These are phyloP conservation scores for Chironomus riparius DNA, from an alignment of 2,888 invertebrate genomes.

Conservation along the genomic window DNA sequence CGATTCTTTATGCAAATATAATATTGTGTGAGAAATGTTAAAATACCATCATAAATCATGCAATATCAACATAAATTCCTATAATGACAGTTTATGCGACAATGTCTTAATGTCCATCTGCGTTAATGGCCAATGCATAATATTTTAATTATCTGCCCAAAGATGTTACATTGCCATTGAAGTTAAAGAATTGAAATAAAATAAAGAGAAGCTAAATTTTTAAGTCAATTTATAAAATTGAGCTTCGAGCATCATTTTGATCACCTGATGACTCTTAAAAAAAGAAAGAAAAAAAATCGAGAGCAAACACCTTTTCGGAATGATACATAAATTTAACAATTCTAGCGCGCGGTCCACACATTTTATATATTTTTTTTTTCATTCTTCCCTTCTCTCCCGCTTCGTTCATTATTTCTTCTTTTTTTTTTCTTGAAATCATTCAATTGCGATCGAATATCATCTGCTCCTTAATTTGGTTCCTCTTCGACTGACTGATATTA, in stretches of 20 bases:
- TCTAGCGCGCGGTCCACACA: conserved; percentile 1
- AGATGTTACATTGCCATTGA: neutral
- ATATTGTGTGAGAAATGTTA: neutral
- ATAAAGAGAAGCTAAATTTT: neutral
- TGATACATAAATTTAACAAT: conserved; percentile 8
- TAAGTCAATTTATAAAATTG: neutral
- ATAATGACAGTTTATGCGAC: neutral
- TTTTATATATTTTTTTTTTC: neutral
- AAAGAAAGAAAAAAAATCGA: neutral
- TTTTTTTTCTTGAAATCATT: neutral
- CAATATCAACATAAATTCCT: neutral
- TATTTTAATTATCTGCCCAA: neutral
- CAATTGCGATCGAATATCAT: conserved; percentile 26
- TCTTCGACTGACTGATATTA: neutral
- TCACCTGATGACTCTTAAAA: conserved; percentile 3
- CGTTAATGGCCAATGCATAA: neutral
- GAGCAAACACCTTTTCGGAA: conserved; percentile 21
- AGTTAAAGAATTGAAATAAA: neutral
- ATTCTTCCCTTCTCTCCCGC: neutral
- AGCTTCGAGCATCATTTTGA: conserved; percentile 6
- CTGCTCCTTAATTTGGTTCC: conserved; percentile 21
- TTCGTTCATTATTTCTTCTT: neutral
- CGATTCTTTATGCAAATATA: neutral
- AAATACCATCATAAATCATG: neutral
- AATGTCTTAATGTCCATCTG: neutral